Base-by-base conservation (phyloP, 2,888 invertebrate genomes). In the Oligia latruncula region DNA sequence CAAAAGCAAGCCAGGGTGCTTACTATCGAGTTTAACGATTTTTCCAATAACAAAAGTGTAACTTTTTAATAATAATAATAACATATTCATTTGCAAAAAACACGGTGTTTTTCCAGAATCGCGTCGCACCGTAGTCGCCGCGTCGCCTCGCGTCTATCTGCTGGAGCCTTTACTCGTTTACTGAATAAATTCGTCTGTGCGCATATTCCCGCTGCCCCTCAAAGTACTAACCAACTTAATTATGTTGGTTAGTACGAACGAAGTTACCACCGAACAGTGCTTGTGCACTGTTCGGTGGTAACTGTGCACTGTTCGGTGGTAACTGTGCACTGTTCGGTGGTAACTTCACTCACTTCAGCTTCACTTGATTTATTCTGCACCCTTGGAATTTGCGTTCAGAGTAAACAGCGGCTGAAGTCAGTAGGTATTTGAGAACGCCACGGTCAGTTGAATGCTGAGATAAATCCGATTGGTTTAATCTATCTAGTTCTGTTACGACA, bases 311-410 rank as follows among this genome's bases (percentile, higher is more conserved):
- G 29, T 29, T 29, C 29, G 29, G 29, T 29, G 29, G 29, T 29
- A 29, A 29, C 29, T 29, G 29, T 29, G 13, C 29, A 73, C 65
- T 43, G 23, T 40, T 62, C 49, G n/a, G 35, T 40, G 17, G 8
- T n/a, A 23, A 11, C 17, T 74, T 74, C 35, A 65, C 62, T 46
- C 23, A 9, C 5, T 29, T 52, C 43, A 49, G 40, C 23, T 58
- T 49, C 4, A 35, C 6, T 52, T 15, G 8, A 64, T 58, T 64
- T 67, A 80, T 60, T 80, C 62, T 68, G 60, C 52, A 71, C 43
- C 40, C 49, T 35, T 75, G 46, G 11, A 72, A 66, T 68, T 81
- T 58, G 66, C 58, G 72, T 81, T 29, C 29, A 29, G 29, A 29
- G 29, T 29, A 29, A 29, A 29, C 29, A 29, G 29, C 29, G 29